These are phyloP conservation scores for Patella pellucida DNA, from an alignment of 2,888 invertebrate species.

Conservation along the genomic window DNA sequence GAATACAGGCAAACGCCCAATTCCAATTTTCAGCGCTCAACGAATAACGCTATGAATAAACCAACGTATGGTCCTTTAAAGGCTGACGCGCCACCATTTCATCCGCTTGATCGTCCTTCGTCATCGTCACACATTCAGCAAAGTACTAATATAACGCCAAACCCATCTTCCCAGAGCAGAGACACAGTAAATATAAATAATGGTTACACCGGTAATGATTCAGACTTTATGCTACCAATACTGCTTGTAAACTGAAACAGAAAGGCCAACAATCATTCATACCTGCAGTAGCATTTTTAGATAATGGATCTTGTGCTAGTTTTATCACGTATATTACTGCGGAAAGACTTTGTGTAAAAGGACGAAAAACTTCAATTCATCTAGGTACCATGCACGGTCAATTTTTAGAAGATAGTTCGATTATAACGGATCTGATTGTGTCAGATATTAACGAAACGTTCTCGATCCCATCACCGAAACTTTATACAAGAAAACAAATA, in stretches of 20 bases:
- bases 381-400: constrained; percentile 20
- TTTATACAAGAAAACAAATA: background rate
- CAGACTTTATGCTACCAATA: constrained; percentile 21
- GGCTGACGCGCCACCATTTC: too few species aligned
- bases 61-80: too few species aligned
- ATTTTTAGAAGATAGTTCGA: background rate
- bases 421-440: background rate
- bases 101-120: too few species aligned
- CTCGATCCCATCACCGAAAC: background rate
- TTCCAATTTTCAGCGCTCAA: too few species aligned
- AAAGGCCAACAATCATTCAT: background rate
- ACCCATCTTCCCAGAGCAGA: too few species aligned
- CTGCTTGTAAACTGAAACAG: constrained; percentile 17
- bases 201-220: background rate
- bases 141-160: too few species aligned
- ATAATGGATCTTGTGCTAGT: constrained; percentile 15
- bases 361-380: background rate
- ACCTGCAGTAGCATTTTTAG: constrained; percentile 22
- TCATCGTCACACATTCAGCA: too few species aligned
- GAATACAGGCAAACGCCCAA: too few species aligned
- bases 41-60: too few species aligned
- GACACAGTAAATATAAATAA: too few species aligned
- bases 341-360: too few species aligned
- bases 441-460: background rate
- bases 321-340: constrained; percentile 13